Evolutionary conservation across 1,140 invertebrate species (phyloP), one percentile per base, ranked within the genome.

Genomic region (Trichonephila inaurata): DNA sequence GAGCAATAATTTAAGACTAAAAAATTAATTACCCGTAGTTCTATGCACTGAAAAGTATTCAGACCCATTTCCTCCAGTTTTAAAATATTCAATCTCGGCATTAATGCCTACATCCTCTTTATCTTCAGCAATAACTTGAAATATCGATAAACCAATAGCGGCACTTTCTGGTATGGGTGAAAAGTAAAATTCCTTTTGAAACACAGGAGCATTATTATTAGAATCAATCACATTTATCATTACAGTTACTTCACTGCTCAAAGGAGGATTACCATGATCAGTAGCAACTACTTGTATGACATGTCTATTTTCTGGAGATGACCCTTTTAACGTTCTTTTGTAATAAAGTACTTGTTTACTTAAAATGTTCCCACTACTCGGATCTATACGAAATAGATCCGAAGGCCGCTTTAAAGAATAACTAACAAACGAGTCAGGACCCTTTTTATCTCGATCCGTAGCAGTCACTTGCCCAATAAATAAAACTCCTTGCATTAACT

Each of bases 381-480:
- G 98, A 96, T 99, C 98, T 5, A 99, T 97, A 33, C 97, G 97
- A 95, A 99, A 99, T 60, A 98, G 96, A 95, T 98, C 98, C 0
- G 98, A 99, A 0, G 98, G 98, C 95, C 98, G 97, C 95, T 98
- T 97, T 19, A 99, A 96, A 3, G 97, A 97, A 96, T 99, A 99
- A 4, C 98, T 98, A 87, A 99, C 97, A 0, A 98, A 97, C 1
- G 98, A 99, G 96, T 99, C 99, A 2, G 98, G 98, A 0, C 98
- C 98, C 95, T 98, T 97, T 95, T 99, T 99, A 95, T 99, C 98
- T 94, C 97, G 96, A 96, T 99, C 98, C 0, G 97, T 97, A 4
- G 98, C 98, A 24, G 97, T 97, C 0, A 99, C 98, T 96, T 98
- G 98, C 7, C 98, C 98, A 28, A 99, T 98, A 95, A 98, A 97